A percentile compares a stretch with the other conserved stretches of the same genome.
Conservation (phyloP, 2,797 vertebrate genomes). For the Pterois miles region DNA sequence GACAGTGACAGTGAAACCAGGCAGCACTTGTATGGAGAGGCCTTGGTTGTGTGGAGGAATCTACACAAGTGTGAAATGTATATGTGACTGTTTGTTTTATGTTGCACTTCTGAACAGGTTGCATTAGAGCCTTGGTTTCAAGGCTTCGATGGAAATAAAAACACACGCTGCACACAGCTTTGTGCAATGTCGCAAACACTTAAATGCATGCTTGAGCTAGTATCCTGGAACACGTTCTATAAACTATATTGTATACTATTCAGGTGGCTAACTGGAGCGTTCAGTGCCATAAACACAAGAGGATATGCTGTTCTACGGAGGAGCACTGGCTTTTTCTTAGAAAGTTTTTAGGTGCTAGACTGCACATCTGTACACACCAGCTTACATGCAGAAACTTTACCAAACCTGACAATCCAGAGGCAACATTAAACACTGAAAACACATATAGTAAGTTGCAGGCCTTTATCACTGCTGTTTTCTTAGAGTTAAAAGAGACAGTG, state of each 20-base stretch:
- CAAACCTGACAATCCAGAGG: not conserved
- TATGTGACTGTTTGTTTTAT: constrained; percentile 14
- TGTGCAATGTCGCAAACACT: not conserved
- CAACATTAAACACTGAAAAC: not conserved
- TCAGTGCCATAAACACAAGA: constrained; percentile 7
- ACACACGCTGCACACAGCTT: not conserved
- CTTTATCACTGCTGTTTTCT: not conserved
- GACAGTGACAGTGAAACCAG: constrained; percentile 30
- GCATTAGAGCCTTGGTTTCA: constrained; percentile 42
- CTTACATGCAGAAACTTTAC: not conserved
- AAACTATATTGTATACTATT: not conserved
- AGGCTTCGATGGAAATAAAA: constrained; percentile 33
- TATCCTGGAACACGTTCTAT: constrained; percentile 18
- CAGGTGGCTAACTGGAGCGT: not conserved
- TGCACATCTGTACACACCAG: constrained; percentile 6
- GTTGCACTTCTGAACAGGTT: constrained; percentile 27
- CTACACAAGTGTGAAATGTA: constrained; percentile 21
- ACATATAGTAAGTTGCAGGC: not conserved
- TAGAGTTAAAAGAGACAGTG: not conserved
- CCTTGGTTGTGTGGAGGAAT: constrained; percentile 47
- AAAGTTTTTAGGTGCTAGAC: not conserved
- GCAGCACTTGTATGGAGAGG: constrained; percentile 10
- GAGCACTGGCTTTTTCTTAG: not conserved
- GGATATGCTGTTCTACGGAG: not conserved
- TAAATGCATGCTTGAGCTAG: constrained; percentile 13